Evolutionary conservation across 2,888 invertebrate genomes (phyloP).

Genomic region (Crocallis elinguaria): DNA sequence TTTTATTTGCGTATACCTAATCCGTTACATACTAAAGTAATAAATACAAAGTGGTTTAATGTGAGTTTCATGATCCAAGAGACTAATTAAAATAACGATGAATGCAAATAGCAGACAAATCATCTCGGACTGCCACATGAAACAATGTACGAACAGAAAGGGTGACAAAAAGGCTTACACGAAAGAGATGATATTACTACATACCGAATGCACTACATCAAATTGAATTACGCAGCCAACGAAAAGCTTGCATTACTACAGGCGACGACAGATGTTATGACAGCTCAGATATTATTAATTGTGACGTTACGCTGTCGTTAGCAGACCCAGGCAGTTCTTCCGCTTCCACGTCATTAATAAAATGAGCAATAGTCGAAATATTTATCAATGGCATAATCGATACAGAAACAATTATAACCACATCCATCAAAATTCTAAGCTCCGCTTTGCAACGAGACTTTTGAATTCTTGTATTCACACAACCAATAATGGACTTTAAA

Average conservation of each 20-base stretch:
- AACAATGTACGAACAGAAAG: conserved; percentile 17
- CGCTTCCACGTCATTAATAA: conserved; percentile 84
- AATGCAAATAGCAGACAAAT: conserved; percentile 21
- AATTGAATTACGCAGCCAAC: conserved; percentile 69
- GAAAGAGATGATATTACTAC: conserved; percentile 1
- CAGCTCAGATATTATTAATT: conserved; percentile 81
- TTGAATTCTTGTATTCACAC: conserved; percentile 45
- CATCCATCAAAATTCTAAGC: conserved; percentile 83
- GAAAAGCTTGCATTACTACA: conserved; percentile 53
- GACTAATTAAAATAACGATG: conserved; percentile 23
- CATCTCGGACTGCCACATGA: conserved; percentile 3
- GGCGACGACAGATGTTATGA: conserved; percentile 81
- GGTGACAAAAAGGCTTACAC: conserved; percentile 19
- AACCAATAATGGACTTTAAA: conserved; percentile 24
- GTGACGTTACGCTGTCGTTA: conserved; percentile 79
- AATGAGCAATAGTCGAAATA: conserved; percentile 84
- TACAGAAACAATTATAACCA: conserved; percentile 85
- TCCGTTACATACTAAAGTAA: background rate
- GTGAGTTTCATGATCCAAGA: conserved; percentile 14
- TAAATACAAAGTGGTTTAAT: background rate
- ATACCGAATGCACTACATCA: conserved; percentile 39
- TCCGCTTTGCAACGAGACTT: conserved; percentile 59
- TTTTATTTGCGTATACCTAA: too few relatives aligned
- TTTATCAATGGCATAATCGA: conserved; percentile 85
- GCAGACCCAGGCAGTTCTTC: conserved; percentile 75